These are phyloP conservation scores for Chionomys nivalis DNA, from an alignment of 2,113 vertebrate genomes.

Conservation along the genomic window DNA sequence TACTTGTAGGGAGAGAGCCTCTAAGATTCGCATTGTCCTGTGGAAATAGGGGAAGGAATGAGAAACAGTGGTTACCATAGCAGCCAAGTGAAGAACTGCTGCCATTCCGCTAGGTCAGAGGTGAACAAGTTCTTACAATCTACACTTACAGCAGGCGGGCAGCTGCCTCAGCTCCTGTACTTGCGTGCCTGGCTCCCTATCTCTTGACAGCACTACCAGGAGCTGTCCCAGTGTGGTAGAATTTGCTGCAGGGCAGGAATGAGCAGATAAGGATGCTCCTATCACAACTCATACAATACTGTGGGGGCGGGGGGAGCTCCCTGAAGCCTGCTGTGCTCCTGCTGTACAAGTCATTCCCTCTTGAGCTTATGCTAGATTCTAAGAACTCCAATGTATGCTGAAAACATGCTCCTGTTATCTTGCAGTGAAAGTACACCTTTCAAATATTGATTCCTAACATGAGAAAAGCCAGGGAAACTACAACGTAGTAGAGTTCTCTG, in stretches of 20 bases:
- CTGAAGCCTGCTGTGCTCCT: not conserved
- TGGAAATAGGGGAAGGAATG: not conserved
- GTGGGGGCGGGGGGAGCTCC: too few relatives aligned
- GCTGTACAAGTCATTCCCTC: not conserved
- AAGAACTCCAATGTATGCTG: not conserved
- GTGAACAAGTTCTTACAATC: not conserved
- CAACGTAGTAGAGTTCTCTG: not conserved
- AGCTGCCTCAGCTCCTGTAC: not conserved
- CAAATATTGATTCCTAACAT: not conserved
- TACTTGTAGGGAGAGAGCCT: not conserved
- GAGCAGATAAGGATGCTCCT: not conserved
- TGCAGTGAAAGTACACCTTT: not conserved
- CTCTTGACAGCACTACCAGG: not conserved
- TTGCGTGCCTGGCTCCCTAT: not conserved
- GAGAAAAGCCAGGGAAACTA: not conserved
- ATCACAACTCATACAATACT: not conserved
- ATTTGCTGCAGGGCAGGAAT: not conserved
- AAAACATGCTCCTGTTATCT: not conserved
- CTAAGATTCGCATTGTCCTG: not conserved
- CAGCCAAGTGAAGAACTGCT: not conserved
- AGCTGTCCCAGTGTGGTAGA: not conserved
- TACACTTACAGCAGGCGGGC: not conserved
- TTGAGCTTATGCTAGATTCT: not conserved
- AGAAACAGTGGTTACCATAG: not conserved
- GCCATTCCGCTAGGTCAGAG: not conserved